Conservation (phyloP, 1,140 invertebrate species). For the Drosophila mojavensis region DNA sequence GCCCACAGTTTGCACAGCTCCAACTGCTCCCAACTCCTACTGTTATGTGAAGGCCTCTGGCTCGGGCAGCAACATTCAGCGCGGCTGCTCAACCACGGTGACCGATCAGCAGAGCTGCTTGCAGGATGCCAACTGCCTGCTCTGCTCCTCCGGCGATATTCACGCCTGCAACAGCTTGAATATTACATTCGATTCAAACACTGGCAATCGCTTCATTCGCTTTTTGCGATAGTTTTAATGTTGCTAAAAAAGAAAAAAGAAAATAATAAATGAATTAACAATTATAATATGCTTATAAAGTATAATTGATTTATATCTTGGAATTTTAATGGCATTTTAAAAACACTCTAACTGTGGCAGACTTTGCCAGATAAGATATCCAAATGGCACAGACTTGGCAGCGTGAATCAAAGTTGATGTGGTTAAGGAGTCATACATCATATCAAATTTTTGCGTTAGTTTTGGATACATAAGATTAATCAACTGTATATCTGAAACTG, state of each 20-base stretch:
- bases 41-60: slow-evolving; percentile 65
- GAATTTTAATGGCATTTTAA: neutral
- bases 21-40: slow-evolving; percentile 72
- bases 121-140: slow-evolving; percentile 62
- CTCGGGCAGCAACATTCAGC: slow-evolving; percentile 33
- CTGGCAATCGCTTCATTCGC: slow-evolving; percentile 57
- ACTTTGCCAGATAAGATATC: no score
- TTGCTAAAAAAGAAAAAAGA: neutral
- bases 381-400: no score
- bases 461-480: no score
- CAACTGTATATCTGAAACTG: neutral
- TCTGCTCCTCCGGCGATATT: slow-evolving; percentile 72
- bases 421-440: no score
- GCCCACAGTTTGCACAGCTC: slow-evolving; percentile 54
- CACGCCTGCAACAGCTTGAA: slow-evolving; percentile 63
- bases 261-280: neutral
- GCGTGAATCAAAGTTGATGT: no score
- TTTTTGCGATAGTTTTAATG: slow-evolving; percentile 40
- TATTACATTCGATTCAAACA: slow-evolving; percentile 33
- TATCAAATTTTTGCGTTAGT: no score
- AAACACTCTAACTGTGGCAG: no score
- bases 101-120: slow-evolving; percentile 64
- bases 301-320: neutral
- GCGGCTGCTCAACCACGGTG: slow-evolving; percentile 70
- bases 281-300: neutral